phyloP scores from a whole-genome alignment of 2,113 vertebrate species.

The Amblyornis subalaris region DNA sequence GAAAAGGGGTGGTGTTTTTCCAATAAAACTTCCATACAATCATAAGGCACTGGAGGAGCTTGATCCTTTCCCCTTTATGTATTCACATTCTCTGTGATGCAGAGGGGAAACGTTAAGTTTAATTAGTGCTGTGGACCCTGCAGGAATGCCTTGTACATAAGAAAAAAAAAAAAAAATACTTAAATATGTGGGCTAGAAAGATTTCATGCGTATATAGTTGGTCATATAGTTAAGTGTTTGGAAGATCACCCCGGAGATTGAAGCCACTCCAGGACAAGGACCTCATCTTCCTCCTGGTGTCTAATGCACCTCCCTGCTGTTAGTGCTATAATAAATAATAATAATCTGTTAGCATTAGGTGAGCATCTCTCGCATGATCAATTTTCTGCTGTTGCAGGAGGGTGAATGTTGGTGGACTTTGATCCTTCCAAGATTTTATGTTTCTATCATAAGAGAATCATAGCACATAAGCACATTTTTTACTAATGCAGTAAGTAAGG shows the following conservation, averaged over 20 bases:
- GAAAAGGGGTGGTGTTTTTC: background rate
- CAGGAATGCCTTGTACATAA: background rate
- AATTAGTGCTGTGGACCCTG: background rate
- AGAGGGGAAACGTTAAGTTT: constrained; percentile 5
- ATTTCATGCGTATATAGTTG: background rate
- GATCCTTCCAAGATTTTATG: constrained; percentile 68
- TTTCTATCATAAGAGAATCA: constrained; percentile 68
- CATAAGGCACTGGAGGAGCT: background rate
- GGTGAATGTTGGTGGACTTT: constrained; percentile 66
- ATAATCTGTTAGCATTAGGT: constrained; percentile 65
- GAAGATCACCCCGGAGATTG: constrained; percentile 53
- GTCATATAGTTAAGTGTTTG: constrained; percentile 45
- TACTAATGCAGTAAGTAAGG: constrained; percentile 68
- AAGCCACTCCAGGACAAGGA: constrained; percentile 56
- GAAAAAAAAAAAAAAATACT: background rate
- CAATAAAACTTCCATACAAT: background rate
- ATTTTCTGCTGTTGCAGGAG: constrained; percentile 64
- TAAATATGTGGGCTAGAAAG: background rate
- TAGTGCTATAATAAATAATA: constrained; percentile 69
- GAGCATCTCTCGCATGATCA: constrained; percentile 63
- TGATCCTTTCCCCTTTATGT: background rate
- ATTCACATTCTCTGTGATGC: background rate
- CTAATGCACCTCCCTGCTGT: constrained; percentile 55
- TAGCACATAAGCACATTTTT: constrained; percentile 68
- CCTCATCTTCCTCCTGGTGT: constrained; percentile 39